Conservation (phyloP, 2,797 vertebrate genomes). For the Gymnothorax javanicus region DNA sequence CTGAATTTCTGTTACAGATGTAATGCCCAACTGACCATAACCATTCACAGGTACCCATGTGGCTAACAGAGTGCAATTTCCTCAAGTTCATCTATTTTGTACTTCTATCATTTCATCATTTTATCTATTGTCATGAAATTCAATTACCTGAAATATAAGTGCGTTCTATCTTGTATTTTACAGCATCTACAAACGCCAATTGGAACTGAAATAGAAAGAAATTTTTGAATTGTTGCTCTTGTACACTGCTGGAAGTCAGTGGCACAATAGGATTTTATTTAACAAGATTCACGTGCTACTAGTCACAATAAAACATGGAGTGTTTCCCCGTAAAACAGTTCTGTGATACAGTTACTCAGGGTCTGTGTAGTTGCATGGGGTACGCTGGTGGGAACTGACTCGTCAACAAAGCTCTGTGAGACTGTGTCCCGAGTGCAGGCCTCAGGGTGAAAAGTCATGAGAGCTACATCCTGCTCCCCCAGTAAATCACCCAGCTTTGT, state of each 20-base stretch:
- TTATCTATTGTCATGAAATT: neutral
- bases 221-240: neutral
- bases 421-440: constrained; percentile 56
- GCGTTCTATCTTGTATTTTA: neutral
- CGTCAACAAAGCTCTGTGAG: constrained; percentile 64
- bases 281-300: neutral
- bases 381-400: constrained; percentile 47
- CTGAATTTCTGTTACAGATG: neutral
- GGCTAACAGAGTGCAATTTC: neutral
- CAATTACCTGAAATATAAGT: neutral
- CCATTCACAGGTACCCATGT: neutral
- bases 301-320: neutral
- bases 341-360: neutral
- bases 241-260: neutral
- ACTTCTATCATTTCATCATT: neutral
- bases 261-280: neutral
- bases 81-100: neutral
- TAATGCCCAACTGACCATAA: neutral
- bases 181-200: neutral
- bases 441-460: constrained; percentile 63
- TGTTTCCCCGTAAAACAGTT: neutral
- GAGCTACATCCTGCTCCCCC: constrained; percentile 32
- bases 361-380: neutral
- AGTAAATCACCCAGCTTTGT: neutral
- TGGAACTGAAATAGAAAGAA: neutral